Evolutionary conservation across 1,140 invertebrate species (phyloP).

Genomic region (Drosophila dunni): DNA sequence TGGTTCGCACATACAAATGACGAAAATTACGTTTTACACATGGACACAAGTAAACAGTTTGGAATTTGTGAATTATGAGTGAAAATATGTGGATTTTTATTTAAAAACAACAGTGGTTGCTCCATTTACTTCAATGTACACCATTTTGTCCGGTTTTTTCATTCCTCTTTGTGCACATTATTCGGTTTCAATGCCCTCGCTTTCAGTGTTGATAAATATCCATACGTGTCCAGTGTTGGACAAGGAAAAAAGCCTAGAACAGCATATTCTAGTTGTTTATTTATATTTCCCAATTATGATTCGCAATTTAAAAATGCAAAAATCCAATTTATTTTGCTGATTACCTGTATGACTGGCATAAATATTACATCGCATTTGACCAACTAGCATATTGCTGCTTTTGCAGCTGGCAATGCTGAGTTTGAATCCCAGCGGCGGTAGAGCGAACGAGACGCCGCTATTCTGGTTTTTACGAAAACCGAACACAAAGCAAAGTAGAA

Average conservation of each 20-base stretch:
- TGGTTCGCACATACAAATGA: conserved; percentile 32
- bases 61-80: conserved; percentile 5
- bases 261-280: conserved; percentile 19
- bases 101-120: conserved; percentile 7
- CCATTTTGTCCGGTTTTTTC: conserved; percentile 80
- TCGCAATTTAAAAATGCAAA: background rate
- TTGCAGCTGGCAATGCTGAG: conserved; percentile 58
- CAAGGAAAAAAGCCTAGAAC: background rate
- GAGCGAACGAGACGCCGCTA: conserved; percentile 63
- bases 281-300: background rate
- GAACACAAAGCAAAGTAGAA: conserved; percentile 71
- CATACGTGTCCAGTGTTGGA: conserved; percentile 48
- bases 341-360: background rate
- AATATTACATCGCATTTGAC: background rate
- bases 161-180: conserved; percentile 67
- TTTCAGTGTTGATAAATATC: conserved; percentile 63
- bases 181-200: conserved; percentile 78
- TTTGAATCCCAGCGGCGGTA: conserved; percentile 22
- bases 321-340: background rate
- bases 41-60: background rate
- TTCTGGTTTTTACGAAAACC: conserved; percentile 48
- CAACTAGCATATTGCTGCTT: background rate
- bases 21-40: conserved; percentile 17
- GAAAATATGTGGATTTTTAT: conserved; percentile 7
- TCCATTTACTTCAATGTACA: conserved; percentile 49